These are phyloP conservation scores for Scartelaos histophorus DNA, from an alignment of 2,113 vertebrate genomes.

Conservation along the genomic window DNA sequence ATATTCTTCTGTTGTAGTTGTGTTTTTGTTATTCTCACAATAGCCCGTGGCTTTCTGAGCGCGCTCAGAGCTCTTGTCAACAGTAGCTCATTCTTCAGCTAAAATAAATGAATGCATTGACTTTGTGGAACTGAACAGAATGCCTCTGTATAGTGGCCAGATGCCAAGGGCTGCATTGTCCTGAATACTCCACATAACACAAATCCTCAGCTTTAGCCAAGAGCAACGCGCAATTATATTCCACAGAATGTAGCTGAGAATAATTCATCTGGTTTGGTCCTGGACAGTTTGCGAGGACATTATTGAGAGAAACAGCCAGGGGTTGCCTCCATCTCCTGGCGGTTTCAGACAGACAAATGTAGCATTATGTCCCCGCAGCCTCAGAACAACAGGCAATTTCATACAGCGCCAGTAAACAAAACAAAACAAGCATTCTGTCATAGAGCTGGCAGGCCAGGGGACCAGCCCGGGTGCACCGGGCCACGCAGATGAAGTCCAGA, in stretches of 20 bases:
- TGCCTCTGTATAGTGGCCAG: conserved; percentile 54
- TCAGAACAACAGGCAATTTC: conserved; percentile 53
- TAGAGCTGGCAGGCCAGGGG: conserved; percentile 30
- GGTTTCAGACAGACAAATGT: conserved; percentile 42
- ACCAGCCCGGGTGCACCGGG: conserved; percentile 8
- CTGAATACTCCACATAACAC: conserved; percentile 33
- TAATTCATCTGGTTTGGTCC: conserved; percentile 31
- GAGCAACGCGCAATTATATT: conserved; percentile 28
- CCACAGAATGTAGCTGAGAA: conserved; percentile 28
- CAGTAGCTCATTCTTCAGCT: conserved; percentile 60
- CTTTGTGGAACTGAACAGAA: conserved; percentile 56
- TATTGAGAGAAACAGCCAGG: conserved; percentile 34
- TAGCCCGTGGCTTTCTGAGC: conserved; percentile 37
- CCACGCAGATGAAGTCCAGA: conserved; percentile 10
- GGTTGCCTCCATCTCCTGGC: conserved; percentile 37
- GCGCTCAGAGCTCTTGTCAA: conserved; percentile 29
- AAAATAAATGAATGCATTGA: conserved; percentile 62
- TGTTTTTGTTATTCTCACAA: conserved; percentile 53
- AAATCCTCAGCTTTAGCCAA: conserved; percentile 33
- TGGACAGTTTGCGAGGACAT: conserved; percentile 43
- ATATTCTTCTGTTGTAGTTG: neutral
- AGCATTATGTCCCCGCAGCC: conserved; percentile 42
- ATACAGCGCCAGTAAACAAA: conserved; percentile 50
- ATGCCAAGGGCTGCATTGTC: conserved; percentile 52
- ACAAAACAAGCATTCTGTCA: conserved; percentile 51